Conservation (phyloP, 2,797 vertebrate genomes). For the Natrix natrix region DNA sequence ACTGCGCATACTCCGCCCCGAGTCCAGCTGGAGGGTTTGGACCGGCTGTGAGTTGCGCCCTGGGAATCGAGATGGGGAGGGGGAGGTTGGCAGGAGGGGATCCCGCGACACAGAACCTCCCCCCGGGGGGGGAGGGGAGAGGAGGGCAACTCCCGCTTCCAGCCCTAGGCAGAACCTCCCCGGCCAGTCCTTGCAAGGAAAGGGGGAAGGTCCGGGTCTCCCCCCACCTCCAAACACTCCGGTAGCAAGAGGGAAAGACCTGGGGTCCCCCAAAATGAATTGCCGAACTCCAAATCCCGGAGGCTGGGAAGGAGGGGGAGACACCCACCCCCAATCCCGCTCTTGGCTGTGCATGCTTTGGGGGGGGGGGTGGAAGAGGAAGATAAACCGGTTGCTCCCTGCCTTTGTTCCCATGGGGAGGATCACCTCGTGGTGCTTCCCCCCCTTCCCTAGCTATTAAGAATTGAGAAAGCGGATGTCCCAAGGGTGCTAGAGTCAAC, state of each 20-base stretch:
- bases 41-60: not conserved
- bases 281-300: not conserved
- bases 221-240: not conserved
- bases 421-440: not conserved
- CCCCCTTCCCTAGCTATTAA: not conserved
- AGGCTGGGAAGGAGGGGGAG: not conserved
- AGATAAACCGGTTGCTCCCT: not conserved
- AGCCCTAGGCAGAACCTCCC: not conserved
- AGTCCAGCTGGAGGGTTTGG: not conserved
- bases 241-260: not conserved
- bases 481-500: no score
- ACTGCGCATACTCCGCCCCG: not conserved
- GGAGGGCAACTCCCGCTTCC: not conserved
- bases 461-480: no score
- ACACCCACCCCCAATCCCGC: not conserved
- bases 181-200: not conserved
- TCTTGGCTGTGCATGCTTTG: not conserved
- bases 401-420: not conserved
- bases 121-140: not conserved
- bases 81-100: not conserved
- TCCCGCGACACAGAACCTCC: not conserved
- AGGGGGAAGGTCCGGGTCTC: not conserved
- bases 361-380: not conserved
- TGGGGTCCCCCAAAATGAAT: not conserved
- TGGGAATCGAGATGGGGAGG: not conserved